Conservation (phyloP, 1,140 invertebrate species). For the Leptopilina boulardi region DNA sequence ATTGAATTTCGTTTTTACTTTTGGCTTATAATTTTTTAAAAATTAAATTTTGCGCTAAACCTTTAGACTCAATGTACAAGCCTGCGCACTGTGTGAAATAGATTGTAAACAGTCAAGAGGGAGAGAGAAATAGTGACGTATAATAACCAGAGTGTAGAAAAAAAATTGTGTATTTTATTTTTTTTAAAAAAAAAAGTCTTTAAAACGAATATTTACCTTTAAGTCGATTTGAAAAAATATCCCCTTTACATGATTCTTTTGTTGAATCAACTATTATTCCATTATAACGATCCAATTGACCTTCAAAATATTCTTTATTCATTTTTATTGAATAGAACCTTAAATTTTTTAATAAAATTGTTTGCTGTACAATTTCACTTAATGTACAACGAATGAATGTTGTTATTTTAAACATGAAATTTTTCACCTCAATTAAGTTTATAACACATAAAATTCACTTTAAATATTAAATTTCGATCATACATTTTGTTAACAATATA, state of each 20-base stretch:
- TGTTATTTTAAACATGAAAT: constrained; percentile 14
- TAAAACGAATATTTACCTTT: constrained; percentile 73
- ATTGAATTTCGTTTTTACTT: no score
- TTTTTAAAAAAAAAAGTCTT: constrained; percentile 30
- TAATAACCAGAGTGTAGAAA: neutral
- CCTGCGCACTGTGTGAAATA: no score
- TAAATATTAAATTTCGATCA: neutral
- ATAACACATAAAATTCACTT: neutral
- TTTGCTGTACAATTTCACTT: neutral
- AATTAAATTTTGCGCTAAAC: no score
- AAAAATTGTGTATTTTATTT: constrained; percentile 34
- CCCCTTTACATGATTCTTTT: constrained; percentile 76
- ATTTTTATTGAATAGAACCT: constrained; percentile 19
- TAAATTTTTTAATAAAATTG: constrained; percentile 19
- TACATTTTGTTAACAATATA: neutral
- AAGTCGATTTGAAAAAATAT: constrained; percentile 77
- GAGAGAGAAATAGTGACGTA: neutral
- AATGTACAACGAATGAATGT: neutral
- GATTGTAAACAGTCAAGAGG: no score
- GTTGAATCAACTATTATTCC: constrained; percentile 82
- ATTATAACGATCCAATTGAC: constrained; percentile 81
- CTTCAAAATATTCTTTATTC: constrained; percentile 73
- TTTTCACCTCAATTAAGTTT: neutral
- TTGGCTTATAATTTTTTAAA: no score
- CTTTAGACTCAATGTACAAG: no score